phyloP scores from a whole-genome alignment of 2,888 invertebrate species.

The Pandemis corylana region DNA sequence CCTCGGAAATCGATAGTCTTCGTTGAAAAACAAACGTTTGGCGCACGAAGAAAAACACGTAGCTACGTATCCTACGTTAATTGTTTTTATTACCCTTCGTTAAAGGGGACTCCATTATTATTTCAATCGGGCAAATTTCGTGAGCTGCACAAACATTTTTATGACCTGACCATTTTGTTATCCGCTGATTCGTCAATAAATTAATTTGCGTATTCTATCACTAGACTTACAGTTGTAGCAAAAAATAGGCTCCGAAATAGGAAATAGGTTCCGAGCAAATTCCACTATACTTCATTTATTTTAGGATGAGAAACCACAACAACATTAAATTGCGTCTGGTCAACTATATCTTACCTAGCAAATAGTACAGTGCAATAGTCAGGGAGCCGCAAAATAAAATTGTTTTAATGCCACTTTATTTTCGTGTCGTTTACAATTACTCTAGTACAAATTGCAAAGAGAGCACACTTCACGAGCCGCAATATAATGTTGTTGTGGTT shows the following conservation, averaged over 20 bases:
- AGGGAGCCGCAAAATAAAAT: too few species aligned
- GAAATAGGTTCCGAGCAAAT: background rate
- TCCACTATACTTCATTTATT: too few species aligned
- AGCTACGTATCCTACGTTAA: constrained; percentile 1
- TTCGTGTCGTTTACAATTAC: too few species aligned
- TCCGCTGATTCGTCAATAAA: background rate
- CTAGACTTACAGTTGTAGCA: too few species aligned
- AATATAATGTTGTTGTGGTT: too few species aligned
- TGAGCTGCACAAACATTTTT: background rate
- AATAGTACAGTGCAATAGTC: too few species aligned
- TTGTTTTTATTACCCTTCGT: constrained; percentile 1
- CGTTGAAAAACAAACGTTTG: constrained; percentile 11
- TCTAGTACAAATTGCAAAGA: too few species aligned
- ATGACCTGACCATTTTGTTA: background rate
- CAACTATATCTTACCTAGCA: too few species aligned
- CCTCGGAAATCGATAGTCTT: background rate
- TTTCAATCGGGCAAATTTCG: constrained; percentile 4
- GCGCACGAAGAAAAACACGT: constrained; percentile 1
- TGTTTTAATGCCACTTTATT: too few species aligned
- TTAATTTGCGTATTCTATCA: background rate
- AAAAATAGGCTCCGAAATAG: background rate
- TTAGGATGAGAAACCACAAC: too few species aligned
- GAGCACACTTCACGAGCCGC: too few species aligned
- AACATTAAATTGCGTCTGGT: too few species aligned
- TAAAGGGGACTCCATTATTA: background rate